Base-by-base conservation (phyloP, 2,888 invertebrate species). In the Acronicta leporina region DNA sequence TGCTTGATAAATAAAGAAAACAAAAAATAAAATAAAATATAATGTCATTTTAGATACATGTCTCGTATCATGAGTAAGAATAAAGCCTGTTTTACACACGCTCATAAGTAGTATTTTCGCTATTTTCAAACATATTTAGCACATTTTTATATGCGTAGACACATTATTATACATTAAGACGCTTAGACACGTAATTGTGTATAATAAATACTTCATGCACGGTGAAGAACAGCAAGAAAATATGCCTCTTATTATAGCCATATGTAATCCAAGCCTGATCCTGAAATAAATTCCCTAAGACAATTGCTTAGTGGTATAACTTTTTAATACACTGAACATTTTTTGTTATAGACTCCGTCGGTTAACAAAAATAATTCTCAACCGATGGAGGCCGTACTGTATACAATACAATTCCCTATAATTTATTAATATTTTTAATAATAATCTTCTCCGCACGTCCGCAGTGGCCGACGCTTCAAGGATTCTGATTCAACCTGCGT, bases 401-500 rank as follows among this genome's bases (percentile, higher is more conserved):
- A 79, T 77, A 77, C 68, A 77, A 79, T 79, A 77, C 68, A 77
- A 79, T 79, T 79, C 67, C 74, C 74, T 79, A 79, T 63, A 65
- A 65, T 71, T 79, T 73, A 73, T 76, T 79, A 65, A 56, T 77
- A 74, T 63, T 67, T 68, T 67, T 68, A 73, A 69, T 71, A 53
- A 71, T 66, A 69, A 72, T 65, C 72, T 77, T 74, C 68, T 20
- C 53, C n/a, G 47, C 48, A 45, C 49, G 52, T 63, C 59, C 35
- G 59, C 61, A 30, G 55, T 43, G 56, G 46, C 50, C 63, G 59
- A 38, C 43, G 47, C 51, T 86, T 93, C 91, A 94, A 67, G 94
- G 94, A 78, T 94, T 94, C 80, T 94, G 94, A 88, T 94, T 94
- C 87, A 94, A 94, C 94, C 94, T 94, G 94, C 91, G 90, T 91